Conservation (phyloP, 2,888 invertebrate genomes). For the Calameuta idolon region DNA sequence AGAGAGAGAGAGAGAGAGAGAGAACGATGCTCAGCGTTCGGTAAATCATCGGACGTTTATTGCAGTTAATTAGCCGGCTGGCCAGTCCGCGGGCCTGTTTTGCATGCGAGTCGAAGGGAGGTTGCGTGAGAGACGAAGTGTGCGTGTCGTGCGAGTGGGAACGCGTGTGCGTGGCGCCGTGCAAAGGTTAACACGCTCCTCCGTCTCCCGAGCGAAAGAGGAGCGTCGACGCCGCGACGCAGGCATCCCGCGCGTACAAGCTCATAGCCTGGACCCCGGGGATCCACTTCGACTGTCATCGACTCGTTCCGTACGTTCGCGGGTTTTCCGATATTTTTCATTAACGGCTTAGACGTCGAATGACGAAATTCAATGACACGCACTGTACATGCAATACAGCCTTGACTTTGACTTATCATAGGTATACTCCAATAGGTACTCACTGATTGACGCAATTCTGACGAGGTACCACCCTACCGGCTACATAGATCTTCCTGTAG, state of each 20-base stretch:
- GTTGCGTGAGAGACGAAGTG: constrained; percentile 10
- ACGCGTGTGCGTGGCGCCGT: constrained; percentile 35
- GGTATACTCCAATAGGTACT: constrained; percentile 43
- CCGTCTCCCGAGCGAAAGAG: constrained; percentile 13
- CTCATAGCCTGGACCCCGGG: neutral
- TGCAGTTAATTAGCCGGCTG: constrained; percentile 58
- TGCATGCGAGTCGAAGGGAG: constrained; percentile 39
- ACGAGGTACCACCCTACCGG: constrained; percentile 69
- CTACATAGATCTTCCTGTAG: constrained; percentile 70
- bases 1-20: constrained; percentile 17
- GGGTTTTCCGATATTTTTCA: neutral
- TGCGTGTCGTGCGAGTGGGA: constrained; percentile 6
- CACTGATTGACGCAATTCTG: constrained; percentile 63
- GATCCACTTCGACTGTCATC: neutral
- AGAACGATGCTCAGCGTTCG: constrained; percentile 36
- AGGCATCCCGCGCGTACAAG: neutral
- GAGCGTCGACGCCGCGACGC: neutral
- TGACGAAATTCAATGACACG: neutral
- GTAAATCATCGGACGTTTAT: constrained; percentile 61
- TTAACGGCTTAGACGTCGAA: neutral
- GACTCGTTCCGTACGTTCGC: neutral
- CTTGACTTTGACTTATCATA: neutral
- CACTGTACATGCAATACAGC: neutral
- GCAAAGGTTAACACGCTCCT: constrained; percentile 44
- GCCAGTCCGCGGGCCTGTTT: constrained; percentile 46